Percentiles rank a stretch among this genome's conserved stretches.
phyloP scores from a whole-genome alignment of 2,888 invertebrate genomes.

The Disparrhopalites patrizii region DNA sequence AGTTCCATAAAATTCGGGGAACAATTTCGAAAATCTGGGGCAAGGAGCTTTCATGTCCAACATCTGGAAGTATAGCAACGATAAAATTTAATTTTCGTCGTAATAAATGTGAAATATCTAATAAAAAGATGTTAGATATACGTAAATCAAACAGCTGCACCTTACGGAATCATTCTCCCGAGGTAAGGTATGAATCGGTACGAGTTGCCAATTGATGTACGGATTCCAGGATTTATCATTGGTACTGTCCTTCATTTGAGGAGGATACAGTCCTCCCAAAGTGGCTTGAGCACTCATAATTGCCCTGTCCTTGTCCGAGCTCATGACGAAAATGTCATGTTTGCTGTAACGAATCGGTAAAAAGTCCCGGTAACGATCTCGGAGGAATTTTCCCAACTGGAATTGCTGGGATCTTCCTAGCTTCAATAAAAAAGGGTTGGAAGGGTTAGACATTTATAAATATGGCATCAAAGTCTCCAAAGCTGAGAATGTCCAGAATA shows the following conservation, averaged over 20 bases:
- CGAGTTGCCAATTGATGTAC: constrained; percentile 45
- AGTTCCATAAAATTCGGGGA: not conserved
- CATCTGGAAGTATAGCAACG: too few species aligned
- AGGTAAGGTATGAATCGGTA: constrained; percentile 32
- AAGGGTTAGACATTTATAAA: not conserved
- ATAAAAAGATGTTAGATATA: too few species aligned
- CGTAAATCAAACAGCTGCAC: too few species aligned
- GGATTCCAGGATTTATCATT: constrained; percentile 61
- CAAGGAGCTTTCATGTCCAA: constrained; percentile 1
- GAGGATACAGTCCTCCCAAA: constrained; percentile 70
- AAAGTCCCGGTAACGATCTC: constrained; percentile 63
- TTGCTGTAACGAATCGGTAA: constrained; percentile 49
- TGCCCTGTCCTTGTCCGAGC: constrained; percentile 78
- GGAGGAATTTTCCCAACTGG: constrained; percentile 67
- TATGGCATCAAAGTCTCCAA: not conserved
- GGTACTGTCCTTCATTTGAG: constrained; percentile 53
- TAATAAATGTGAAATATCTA: too few species aligned
- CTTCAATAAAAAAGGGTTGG: constrained; percentile 47
- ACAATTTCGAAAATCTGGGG: not conserved
- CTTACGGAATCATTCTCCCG: constrained; percentile 31
- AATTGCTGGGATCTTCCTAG: constrained; percentile 52
- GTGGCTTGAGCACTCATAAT: constrained; percentile 79
- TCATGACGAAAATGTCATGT: constrained; percentile 55
- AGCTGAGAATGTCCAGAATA: not conserved
- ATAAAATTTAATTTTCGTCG: too few species aligned